Base-by-base conservation (phyloP, 1,140 invertebrate genomes). In the silkworm (Bombyx mori) region DNA sequence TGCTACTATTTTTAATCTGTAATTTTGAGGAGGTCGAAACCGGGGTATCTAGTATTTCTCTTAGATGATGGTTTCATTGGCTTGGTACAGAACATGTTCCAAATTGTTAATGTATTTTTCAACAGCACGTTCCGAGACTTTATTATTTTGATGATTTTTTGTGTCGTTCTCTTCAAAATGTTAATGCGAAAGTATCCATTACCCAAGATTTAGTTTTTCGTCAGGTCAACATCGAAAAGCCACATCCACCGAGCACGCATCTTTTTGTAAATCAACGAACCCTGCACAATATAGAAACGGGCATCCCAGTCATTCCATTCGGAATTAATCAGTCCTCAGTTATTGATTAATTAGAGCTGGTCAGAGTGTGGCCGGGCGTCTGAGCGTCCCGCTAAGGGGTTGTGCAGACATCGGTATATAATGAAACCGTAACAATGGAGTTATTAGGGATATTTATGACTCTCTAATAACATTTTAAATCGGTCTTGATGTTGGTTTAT, bases 291-390 rank as follows among this genome's bases (percentile, higher is more conserved):
- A 7, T n/a, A 49, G n/a, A n/a, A 7, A 22, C n/a, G n/a, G n/a
- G 48, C 22, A 49, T 49, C 48, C 48, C 7, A 49, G 47, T 22
- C n/a, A 49, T 49, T 49, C 22, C 22, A n/a, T 22, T n/a, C 48
- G 48, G 48, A 49, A 49, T 49, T 49, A 49, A 49, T 49, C 48
- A 49, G 48, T 1, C 45, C 9, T 22, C n/a, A 49, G 12, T n/a
- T 49, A 49, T 49, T 49, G 48, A 49, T 49, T 49, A 49, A 49
- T 49, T 49, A 12, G 12, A 49, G 48, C 48, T n/a, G 48, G 48
- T 10, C 48, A 18, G 22, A n/a, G 48, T 22, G 12, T 22, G 48
- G 7, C 45, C 45, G 8, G 45, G n/a, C 48, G 48, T n/a, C 48
- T 12, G 48, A 22, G 12, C 48, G 8, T 12, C 8, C 45, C 45